Evolutionary conservation across 2,888 invertebrate species (phyloP).

Genomic region (Agrenia bidenticulata): DNA sequence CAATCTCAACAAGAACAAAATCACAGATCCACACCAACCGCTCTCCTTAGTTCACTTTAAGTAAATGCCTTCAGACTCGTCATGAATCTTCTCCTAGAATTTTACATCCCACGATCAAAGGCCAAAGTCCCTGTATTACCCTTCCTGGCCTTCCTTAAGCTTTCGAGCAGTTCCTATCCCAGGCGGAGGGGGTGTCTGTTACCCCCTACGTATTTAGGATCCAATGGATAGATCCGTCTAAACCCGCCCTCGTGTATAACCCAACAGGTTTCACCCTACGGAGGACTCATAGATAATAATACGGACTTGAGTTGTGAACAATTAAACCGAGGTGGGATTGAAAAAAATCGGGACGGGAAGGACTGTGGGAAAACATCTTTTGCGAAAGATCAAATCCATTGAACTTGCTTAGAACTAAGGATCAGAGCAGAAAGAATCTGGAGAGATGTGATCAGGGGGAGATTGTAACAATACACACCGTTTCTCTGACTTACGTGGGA

Average conservation of each 20-base stretch:
- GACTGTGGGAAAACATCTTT: conserved; percentile 52
- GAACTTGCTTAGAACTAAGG: neutral
- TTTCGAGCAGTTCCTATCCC: neutral
- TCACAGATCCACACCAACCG: neutral
- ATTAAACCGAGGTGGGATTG: neutral
- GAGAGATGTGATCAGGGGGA: conserved; percentile 19
- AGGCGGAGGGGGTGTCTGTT: conserved; percentile 37
- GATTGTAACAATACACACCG: conserved; percentile 27
- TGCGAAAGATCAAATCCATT: conserved; percentile 25
- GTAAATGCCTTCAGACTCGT: too few relatives aligned
- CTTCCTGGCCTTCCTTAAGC: neutral
- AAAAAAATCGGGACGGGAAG: neutral
- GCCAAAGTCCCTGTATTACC: neutral
- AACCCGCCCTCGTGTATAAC: neutral
- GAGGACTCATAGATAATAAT: neutral
- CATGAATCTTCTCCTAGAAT: neutral
- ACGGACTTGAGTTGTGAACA: neutral
- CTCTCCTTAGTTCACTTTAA: too few relatives aligned
- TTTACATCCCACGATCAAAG: neutral
- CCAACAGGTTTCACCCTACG: neutral
- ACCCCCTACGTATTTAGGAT: neutral
- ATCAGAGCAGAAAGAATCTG: conserved; percentile 8
- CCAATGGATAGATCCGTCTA: neutral
- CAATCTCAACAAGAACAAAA: neutral
- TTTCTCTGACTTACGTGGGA: conserved; percentile 28